phyloP scores from a whole-genome alignment of 2,888 invertebrate genomes.

The Drosophila colorata region DNA sequence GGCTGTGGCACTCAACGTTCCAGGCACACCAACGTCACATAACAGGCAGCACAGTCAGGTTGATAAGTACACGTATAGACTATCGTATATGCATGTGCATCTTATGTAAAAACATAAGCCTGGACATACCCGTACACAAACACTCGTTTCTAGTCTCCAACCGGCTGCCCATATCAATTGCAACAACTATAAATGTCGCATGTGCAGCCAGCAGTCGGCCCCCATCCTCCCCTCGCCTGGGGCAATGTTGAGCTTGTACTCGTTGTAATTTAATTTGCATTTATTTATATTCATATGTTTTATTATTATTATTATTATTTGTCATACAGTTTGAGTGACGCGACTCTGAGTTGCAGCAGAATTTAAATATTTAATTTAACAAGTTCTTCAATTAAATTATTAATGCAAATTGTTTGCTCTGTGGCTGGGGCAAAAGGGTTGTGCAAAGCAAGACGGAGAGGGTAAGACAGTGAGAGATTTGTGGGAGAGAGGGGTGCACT shows the following conservation, averaged over 20 bases:
- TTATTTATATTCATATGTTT: slow-evolving; percentile 54
- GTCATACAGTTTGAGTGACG: slow-evolving; percentile 57
- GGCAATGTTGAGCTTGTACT: slow-evolving; percentile 15
- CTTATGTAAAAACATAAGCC: slow-evolving; percentile 32
- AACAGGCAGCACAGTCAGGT: slow-evolving; percentile 33
- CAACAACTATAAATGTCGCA: slow-evolving; percentile 37
- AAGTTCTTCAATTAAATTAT: slow-evolving; percentile 76
- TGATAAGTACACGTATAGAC: slow-evolving; percentile 39
- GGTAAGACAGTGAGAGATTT: not conserved
- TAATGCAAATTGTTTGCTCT: slow-evolving; percentile 61
- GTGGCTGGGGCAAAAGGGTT: slow-evolving; percentile 1
- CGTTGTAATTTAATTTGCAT: slow-evolving; percentile 68
- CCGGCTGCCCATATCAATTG: slow-evolving; percentile 53
- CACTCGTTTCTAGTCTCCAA: slow-evolving; percentile 25
- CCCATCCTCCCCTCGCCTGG: not conserved
- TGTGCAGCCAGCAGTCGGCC: not conserved
- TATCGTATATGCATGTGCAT: slow-evolving; percentile 1
- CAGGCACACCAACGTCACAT: slow-evolving; percentile 17
- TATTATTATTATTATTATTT: slow-evolving; percentile 65
- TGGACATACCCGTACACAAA: slow-evolving; percentile 6
- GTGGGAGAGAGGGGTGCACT: not conserved
- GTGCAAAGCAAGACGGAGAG: not conserved
- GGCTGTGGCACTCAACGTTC: slow-evolving; percentile 8
- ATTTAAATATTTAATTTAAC: slow-evolving; percentile 77
- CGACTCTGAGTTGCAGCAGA: slow-evolving; percentile 30